Conservation (phyloP, 2,888 invertebrate species). For the Anagyrus pseudococci region DNA sequence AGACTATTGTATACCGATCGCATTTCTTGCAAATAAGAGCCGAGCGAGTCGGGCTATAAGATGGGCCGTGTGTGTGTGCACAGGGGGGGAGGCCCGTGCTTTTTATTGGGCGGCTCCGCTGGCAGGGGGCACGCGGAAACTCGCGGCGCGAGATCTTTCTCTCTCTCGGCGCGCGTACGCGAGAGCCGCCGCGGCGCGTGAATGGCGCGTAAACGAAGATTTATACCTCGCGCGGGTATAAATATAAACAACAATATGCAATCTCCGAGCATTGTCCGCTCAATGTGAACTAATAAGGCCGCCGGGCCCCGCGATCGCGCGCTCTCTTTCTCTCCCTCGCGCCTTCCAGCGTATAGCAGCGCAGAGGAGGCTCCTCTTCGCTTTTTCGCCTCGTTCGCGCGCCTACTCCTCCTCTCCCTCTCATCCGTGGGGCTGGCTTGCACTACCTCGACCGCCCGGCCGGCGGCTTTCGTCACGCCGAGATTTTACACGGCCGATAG, state of each 20-base stretch:
- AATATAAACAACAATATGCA: slow-evolving; percentile 61
- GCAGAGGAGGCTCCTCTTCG: too few species aligned
- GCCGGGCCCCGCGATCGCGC: slow-evolving; percentile 18
- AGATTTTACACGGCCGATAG: slow-evolving; percentile 43
- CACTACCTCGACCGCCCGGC: neutral
- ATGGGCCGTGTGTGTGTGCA: too few species aligned
- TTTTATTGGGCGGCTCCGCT: too few species aligned
- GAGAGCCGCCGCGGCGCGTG: slow-evolving; percentile 42
- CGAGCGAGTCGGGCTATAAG: too few species aligned
- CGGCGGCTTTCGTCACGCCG: slow-evolving; percentile 29
- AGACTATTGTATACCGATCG: slow-evolving; percentile 24
- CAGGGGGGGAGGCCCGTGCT: too few species aligned
- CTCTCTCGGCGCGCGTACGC: neutral
- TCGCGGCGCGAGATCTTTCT: neutral
- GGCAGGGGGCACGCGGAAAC: slow-evolving; percentile 11
- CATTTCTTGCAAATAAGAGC: slow-evolving; percentile 25
- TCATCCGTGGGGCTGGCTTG: neutral
- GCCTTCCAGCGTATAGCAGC: too few species aligned
- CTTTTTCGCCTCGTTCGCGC: neutral
- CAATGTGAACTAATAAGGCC: slow-evolving; percentile 54
- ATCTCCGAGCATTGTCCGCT: slow-evolving; percentile 58
- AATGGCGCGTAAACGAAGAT: slow-evolving; percentile 61
- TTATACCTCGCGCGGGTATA: slow-evolving; percentile 54
- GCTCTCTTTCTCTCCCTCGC: slow-evolving; percentile 8
- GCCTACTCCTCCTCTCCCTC: neutral